These are phyloP conservation scores for Scaptomyza caliginosa DNA, from an alignment of 2,888 invertebrate species.

Conservation along the genomic window DNA sequence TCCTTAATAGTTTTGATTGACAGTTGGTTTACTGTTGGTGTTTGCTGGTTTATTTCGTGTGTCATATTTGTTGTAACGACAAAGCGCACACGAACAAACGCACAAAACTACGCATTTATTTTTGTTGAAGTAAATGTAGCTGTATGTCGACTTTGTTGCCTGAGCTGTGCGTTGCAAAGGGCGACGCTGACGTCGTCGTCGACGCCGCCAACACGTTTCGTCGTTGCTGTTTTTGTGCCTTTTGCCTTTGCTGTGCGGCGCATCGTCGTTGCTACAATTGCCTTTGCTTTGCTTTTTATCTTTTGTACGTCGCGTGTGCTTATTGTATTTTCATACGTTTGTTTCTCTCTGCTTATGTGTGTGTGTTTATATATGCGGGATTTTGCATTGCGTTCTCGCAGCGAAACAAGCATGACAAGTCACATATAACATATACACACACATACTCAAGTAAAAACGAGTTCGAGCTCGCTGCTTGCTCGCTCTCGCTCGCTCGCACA, in stretches of 20 bases:
- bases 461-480: slow-evolving; percentile 55
- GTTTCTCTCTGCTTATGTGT: not conserved
- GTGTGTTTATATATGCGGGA: slow-evolving; percentile 37
- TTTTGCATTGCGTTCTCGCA: slow-evolving; percentile 48
- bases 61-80: slow-evolving; percentile 21
- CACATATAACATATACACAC: slow-evolving; percentile 19
- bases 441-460: slow-evolving; percentile 26
- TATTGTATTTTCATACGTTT: slow-evolving; percentile 46
- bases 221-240: slow-evolving; percentile 16
- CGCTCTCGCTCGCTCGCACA: slow-evolving; percentile 33
- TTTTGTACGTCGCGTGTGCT: slow-evolving; percentile 58
- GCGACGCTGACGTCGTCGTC: slow-evolving; percentile 8
- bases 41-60: slow-evolving; percentile 28
- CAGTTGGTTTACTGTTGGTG: slow-evolving; percentile 22
- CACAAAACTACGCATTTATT: slow-evolving; percentile 65
- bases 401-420: slow-evolving; percentile 73
- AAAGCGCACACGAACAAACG: slow-evolving; percentile 6
- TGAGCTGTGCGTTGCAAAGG: slow-evolving; percentile 31
- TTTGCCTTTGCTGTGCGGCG: slow-evolving; percentile 12
- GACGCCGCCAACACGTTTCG: slow-evolving; percentile 35
- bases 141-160: slow-evolving; percentile 5
- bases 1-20: slow-evolving; percentile 28
- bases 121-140: slow-evolving; percentile 34
- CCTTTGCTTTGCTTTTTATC: slow-evolving; percentile 36
- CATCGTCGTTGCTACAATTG: slow-evolving; percentile 37